Conservation (phyloP, 2,113 vertebrate genomes). For the Oreochromis aureus region DNA sequence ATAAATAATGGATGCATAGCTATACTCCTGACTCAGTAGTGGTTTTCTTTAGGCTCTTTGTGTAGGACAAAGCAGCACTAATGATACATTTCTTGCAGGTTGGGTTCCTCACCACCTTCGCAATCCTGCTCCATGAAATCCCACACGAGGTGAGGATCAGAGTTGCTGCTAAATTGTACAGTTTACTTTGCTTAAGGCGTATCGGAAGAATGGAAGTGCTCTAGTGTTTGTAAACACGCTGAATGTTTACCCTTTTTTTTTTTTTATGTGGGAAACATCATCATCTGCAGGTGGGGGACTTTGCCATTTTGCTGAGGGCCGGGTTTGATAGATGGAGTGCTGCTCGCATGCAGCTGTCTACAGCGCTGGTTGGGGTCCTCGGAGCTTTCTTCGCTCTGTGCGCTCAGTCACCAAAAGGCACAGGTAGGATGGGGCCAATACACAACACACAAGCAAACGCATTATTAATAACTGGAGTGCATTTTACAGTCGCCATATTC, state of each 20-base stretch:
- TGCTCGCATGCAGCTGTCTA: conserved; percentile 92
- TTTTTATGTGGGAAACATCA: background rate
- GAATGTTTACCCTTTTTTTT: background rate
- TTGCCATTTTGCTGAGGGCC: conserved; percentile 93
- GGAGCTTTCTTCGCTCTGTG: conserved; percentile 91
- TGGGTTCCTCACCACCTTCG: conserved; percentile 89
- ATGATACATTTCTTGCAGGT: conserved; percentile 73
- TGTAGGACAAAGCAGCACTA: background rate
- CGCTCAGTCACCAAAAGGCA: conserved; percentile 86
- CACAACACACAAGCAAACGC: background rate
- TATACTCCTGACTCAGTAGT: background rate
- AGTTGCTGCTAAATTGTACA: background rate
- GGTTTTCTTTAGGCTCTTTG: background rate
- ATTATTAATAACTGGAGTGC: background rate
- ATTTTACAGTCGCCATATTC: background rate
- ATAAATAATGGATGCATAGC: background rate
- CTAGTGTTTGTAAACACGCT: background rate
- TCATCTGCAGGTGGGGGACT: conserved; percentile 86
- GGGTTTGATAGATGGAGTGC: conserved; percentile 97
- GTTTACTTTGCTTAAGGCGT: background rate
- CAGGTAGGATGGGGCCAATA: conserved; percentile 70
- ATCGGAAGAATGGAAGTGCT: background rate
- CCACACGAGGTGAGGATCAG: conserved; percentile 90
- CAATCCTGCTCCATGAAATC: conserved; percentile 96
- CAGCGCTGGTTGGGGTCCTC: conserved; percentile 87